These are phyloP conservation scores for Drosophila trapezifrons DNA, from an alignment of 1,140 invertebrate species.

Conservation along the genomic window DNA sequence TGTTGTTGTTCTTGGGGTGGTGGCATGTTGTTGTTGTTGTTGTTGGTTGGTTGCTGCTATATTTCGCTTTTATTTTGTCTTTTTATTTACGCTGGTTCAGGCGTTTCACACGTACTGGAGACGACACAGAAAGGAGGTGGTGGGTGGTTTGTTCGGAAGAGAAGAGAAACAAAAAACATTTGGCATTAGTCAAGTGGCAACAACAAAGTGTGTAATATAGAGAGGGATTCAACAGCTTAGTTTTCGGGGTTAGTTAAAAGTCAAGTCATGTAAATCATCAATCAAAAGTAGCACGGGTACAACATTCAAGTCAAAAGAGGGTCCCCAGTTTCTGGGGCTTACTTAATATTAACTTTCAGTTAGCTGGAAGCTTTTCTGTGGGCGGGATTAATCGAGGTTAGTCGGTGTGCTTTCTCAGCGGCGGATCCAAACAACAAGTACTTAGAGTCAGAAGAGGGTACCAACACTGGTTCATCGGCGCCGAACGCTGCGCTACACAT, in stretches of 20 bases:
- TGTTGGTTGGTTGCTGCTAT: conserved; percentile 51
- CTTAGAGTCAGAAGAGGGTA: conserved; percentile 44
- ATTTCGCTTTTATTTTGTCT: conserved; percentile 48
- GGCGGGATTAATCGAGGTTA: conserved; percentile 22
- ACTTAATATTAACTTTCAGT: conserved; percentile 22
- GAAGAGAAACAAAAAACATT: conserved; percentile 66
- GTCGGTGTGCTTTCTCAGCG: conserved; percentile 13
- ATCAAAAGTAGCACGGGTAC: conserved; percentile 45
- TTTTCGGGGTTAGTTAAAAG: conserved; percentile 50
- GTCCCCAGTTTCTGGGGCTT: conserved; percentile 25
- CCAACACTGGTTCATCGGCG: conserved; percentile 69
- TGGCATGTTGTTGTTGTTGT: conserved; percentile 56
- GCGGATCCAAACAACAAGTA: conserved; percentile 66
- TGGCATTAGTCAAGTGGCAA: conserved; percentile 68
- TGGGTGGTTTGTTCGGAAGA: conserved; percentile 39
- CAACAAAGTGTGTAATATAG: conserved; percentile 14
- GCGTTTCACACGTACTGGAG: conserved; percentile 84
- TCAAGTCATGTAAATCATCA: conserved; percentile 50
- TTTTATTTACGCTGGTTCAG: conserved; percentile 84
- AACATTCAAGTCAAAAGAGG: conserved; percentile 63
- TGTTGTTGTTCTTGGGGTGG: conserved; percentile 37
- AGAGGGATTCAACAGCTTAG: conserved; percentile 39
- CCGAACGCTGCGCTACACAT: conserved; percentile 51
- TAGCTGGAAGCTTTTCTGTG: conserved; percentile 34
- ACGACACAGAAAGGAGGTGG: conserved; percentile 64